Conservation (phyloP, 2,113 vertebrate genomes). For the Sus scrofa region T2T-Sscrofa CM000829.6:31332001-31332500, state of each 20-base stretch:
- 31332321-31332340: neutral
- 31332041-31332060: neutral
- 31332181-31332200: neutral
- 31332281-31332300: neutral
- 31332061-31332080: neutral
- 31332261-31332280: neutral
- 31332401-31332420: neutral
- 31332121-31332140: neutral
- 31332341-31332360: neutral
- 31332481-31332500: neutral
- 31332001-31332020: neutral
- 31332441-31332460: neutral
- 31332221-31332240: neutral
- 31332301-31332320: neutral
- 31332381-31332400: neutral
- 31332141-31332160: neutral
- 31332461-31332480: neutral
- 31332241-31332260: neutral
- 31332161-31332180: neutral
- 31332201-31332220: neutral
- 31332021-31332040: neutral
- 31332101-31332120: neutral
- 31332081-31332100: neutral
- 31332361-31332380: neutral
- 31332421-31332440: neutral